These are phyloP conservation scores for Bryconaethiops microstoma DNA, from an alignment of 2,797 vertebrate species.

Conservation along the genomic window DNA sequence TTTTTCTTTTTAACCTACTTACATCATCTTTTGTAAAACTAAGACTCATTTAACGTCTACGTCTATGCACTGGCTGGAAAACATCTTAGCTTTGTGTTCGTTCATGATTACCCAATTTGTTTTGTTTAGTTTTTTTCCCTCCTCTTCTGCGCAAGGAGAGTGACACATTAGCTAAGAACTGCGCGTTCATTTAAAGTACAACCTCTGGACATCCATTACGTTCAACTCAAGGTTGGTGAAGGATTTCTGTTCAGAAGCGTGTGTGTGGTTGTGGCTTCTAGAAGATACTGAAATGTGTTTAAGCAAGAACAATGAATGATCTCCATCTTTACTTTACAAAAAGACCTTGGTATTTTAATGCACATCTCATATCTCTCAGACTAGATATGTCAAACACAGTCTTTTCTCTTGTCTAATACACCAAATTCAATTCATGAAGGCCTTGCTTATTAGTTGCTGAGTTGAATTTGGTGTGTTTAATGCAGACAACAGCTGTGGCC, in stretches of 20 bases:
- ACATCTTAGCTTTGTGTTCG: not conserved
- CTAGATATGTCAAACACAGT: no score
- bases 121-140: not conserved
- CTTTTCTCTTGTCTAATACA: no score
- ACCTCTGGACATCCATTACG: constrained; percentile 37
- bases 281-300: constrained; percentile 16
- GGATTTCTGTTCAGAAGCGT: constrained; percentile 41
- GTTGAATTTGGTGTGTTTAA: no score
- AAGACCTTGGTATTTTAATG: not conserved
- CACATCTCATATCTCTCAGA: no score
- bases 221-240: constrained; percentile 35
- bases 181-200: constrained; percentile 28
- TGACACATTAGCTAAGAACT: constrained; percentile 54
- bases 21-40: not conserved
- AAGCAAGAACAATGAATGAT: not conserved
- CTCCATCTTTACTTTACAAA: not conserved
- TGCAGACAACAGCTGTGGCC: no score
- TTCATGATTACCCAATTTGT: not conserved
- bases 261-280: not conserved
- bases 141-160: constrained; percentile 38
- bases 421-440: no score
- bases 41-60: constrained; percentile 26
- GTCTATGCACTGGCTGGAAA: constrained; percentile 27
- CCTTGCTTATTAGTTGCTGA: no score
- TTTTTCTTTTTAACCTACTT: not conserved